phyloP scores from a whole-genome alignment of 1,140 invertebrate species.

The Bradynema listronoti region DNA sequence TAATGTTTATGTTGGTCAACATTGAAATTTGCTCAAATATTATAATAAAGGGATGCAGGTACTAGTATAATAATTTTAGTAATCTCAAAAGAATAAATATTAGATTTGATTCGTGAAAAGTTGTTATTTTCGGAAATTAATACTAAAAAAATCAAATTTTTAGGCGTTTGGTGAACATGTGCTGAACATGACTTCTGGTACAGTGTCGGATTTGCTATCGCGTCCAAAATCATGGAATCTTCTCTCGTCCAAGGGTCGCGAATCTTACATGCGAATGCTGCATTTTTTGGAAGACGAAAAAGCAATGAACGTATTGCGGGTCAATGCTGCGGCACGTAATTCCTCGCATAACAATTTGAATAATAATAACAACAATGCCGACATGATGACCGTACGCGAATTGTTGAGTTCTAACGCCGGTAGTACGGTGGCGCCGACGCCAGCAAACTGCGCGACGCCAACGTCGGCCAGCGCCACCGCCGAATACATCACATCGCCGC shows the following conservation, averaged over 20 bases:
- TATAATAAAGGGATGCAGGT: too few relatives aligned
- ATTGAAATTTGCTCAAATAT: too few relatives aligned
- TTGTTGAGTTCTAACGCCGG: too few relatives aligned
- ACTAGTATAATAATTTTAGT: too few relatives aligned
- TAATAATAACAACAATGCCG: neutral
- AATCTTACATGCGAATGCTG: conserved; percentile 94
- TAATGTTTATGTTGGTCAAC: too few relatives aligned
- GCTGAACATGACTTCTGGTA: conserved; percentile 63
- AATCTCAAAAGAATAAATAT: too few relatives aligned
- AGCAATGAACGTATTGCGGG: neutral
- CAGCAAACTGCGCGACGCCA: conserved; percentile 11
- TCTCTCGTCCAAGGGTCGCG: conserved; percentile 87
- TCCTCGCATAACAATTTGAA: neutral
- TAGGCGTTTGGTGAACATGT: conserved; percentile 25
- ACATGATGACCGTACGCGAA: neutral
- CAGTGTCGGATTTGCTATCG: conserved; percentile 83
- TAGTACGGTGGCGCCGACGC: conserved; percentile 19
- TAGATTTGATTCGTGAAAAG: too few relatives aligned
- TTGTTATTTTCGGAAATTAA: too few relatives aligned
- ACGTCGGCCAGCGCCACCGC: conserved; percentile 16
- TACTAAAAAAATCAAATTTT: too few relatives aligned
- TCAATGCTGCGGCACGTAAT: neutral
- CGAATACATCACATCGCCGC: too few relatives aligned
- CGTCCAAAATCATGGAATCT: conserved; percentile 90
- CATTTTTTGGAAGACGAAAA: conserved; percentile 74